Base-by-base conservation (phyloP, 1,140 invertebrate genomes). In the Zaprionus capensis region DNA sequence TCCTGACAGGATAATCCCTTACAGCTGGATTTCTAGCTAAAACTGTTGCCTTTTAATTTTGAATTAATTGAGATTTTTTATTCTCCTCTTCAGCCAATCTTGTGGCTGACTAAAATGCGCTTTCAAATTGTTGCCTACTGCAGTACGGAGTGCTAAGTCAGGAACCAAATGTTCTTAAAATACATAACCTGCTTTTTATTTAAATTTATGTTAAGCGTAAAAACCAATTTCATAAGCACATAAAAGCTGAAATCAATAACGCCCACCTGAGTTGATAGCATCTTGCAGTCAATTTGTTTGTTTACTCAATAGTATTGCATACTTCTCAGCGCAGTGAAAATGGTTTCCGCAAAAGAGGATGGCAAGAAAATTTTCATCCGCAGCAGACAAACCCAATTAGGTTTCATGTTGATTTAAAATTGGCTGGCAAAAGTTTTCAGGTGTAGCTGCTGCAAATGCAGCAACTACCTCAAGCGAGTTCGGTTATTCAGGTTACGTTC, bases 371-470 rank as follows among this genome's bases (percentile, higher is more conserved):
- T 36, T 22, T 9, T 38, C 14, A 55, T 17, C 66, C 34, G 55
- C 68, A 66, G 31, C 66, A 63, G 9, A 67, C 61, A 76, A 77
- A 68, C 59, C 56, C 75, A 77, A 77, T 77, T 77, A 73, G 59
- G 64, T 58, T 77, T 58, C 63, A 68, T 68, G 75, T 67, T 73
- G 70, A 66, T 77, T 73, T 77, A 38, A 68, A 73, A 77, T 56
- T 73, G 75, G 28, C 58, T 31, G 57, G 62, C 58, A 73, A 67
- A 73, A 58, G 67, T 77, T 56, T 57, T 15, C 6, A 11, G 31
- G 31, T 34, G 31, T 14, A 46, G 28, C 24, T 31, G 34, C 24
- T 57, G 49, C 58, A 75, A 28, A 22, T 12, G 28, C 17, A 31
- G 28, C 31, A 12, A 5, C 38, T 46, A 36, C 36, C n/a, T 22